Base-by-base conservation (phyloP, 1,140 invertebrate species). In the Chironomus striatipennis region DNA sequence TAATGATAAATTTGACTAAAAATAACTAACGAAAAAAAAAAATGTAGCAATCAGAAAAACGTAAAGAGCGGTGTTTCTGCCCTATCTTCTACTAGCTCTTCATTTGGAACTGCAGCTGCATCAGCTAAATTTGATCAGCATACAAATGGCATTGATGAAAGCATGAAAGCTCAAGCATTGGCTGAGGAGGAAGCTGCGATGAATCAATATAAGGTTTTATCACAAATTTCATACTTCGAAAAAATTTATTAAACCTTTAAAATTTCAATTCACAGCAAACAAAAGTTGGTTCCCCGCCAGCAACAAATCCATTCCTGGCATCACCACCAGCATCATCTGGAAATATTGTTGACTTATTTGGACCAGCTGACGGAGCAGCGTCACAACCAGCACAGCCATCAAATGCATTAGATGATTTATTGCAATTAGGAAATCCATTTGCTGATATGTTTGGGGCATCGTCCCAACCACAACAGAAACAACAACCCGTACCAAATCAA, bases 151-250 rank as follows among this genome's bases (percentile, higher is more conserved):
- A 91, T 94, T 76, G 93, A 96, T 78, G 95, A 97, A 78, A 89
- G 88, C 75, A 84, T 96, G 2, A 91, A 92, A 79, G 90, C 93
- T 78, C 90, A 94, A 81, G 93, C 91, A 43, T 84, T 98, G 42
- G 96, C 96, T 72, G 96, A 98, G 82, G 96, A 98, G 84, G 95
- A 97, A 83, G 93, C 94, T 42, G 92, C 92, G 43, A 91, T 98
- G 86, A 96, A 95, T 84, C 93, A 97, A 81, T 94, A 97, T 79
- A 98, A 97, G 89, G 95, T 96, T 85, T 79, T 74, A 73, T 75
- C 64, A 0, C 73, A 73, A 73, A n/a, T 67, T 74, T 78, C 73
- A 64, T 47, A 43, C 17, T 67, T 67, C n/a, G n/a, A n/a, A n/a
- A n/a, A n/a, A n/a, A n/a, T n/a, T n/a, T n/a, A n/a, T n/a, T n/a